Base-by-base conservation (phyloP, 2,888 invertebrate species). In the Crepidodera aurea region DNA sequence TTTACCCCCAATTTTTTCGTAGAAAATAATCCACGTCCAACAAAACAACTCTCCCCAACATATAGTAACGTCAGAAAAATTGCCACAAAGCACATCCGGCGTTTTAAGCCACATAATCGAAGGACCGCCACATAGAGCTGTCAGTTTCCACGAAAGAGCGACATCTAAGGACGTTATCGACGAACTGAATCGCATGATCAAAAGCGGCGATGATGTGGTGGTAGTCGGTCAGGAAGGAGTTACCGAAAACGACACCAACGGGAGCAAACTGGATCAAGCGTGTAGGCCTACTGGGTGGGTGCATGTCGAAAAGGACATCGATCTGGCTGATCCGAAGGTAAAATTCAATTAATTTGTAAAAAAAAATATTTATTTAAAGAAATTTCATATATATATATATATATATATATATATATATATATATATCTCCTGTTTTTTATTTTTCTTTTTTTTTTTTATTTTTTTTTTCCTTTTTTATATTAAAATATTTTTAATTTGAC, bases 251-350 rank as follows among this genome's bases (percentile, higher is more conserved):
- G 46, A 67, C 29, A 77, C 79, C 16, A 74, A 74, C 46, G 68
- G 75, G 32, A 76, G 79, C 16, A 83, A 80, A 69, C 82, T 86
- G 63, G 90, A 90, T 79, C 83, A 83, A 60, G 88, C 88, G 27
- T 84, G 88, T 67, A 87, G 88, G 82, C 87, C 88, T 18, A 91
- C 91, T 0, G 91, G 91, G 34, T 92, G 91, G 91, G 88, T 91
- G 64, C 91, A 91, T 75, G 89, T 92, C 34, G 90, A 91, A 75
- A 86, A 87, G 66, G 89, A 90, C 74, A 88, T 90, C 65, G 91
- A 91, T 81, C 87, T 91, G 74, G 89, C 87, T 70, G 91, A 91
- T 81, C 91, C 91, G 8, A 91, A 90, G 87, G 91, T 91, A 61
- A 32, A 25, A 22, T 22, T 22, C 6, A 39, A n/a, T 18, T 29